phyloP scores from a whole-genome alignment of 1,140 invertebrate genomes.

The Pseudomyrmex flavicornis region DNA sequence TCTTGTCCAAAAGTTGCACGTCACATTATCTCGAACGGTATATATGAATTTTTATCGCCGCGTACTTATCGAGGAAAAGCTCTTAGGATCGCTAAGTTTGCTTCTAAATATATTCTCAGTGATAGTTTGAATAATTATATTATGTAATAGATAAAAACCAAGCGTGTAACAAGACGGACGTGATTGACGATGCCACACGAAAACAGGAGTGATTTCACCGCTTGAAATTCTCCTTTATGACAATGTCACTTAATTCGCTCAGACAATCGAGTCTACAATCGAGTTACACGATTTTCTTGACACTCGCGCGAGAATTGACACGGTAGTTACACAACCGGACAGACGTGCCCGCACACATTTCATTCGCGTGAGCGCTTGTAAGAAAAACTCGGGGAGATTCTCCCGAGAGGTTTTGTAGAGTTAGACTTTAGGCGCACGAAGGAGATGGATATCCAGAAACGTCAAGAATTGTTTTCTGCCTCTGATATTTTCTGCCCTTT shows the following conservation, averaged over 20 bases:
- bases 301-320: constrained; percentile 43
- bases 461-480: constrained; percentile 45
- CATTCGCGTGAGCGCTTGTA: background rate
- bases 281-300: constrained; percentile 18
- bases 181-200: too few species aligned
- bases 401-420: constrained; percentile 32
- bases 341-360: constrained; percentile 33
- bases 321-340: constrained; percentile 32
- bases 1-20: background rate
- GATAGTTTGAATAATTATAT: too few species aligned
- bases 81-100: too few species aligned
- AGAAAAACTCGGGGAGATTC: constrained; percentile 25
- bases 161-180: too few species aligned
- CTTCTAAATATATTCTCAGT: too few species aligned
- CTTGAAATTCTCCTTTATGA: constrained; percentile 18
- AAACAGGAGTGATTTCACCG: too few species aligned
- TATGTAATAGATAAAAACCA: too few species aligned
- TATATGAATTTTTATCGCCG: constrained; percentile 4
- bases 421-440: constrained; percentile 25
- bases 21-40: background rate
- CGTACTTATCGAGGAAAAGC: too few species aligned
- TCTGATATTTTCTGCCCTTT: background rate
- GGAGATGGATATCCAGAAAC: constrained; percentile 48
- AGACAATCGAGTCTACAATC: constrained; percentile 21
- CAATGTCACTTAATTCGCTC: constrained; percentile 23